phyloP scores from a whole-genome alignment of 64 coral and sea anemone genomes.

The Montipora efflorescens region DNA sequence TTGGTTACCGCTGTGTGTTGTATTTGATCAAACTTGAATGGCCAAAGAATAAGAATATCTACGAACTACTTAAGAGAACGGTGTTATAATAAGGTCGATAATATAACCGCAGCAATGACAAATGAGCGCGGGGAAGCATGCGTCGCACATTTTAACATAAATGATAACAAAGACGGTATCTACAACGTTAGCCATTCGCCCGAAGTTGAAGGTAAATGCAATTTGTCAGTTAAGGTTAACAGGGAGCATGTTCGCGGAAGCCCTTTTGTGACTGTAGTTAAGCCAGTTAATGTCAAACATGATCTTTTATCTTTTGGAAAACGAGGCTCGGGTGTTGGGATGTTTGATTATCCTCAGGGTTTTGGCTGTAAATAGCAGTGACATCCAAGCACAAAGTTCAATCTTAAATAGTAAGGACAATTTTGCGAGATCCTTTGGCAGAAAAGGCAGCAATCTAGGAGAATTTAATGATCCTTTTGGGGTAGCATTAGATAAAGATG shows the following conservation, averaged over 20 bases:
- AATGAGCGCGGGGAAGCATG: background rate
- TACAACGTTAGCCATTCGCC: conserved; percentile 46
- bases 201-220: conserved; percentile 23
- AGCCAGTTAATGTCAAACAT: background rate
- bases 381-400: background rate
- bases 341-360: background rate
- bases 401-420: conserved; percentile 22
- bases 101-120: background rate
- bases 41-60: background rate
- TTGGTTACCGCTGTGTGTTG: no score
- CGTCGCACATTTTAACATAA: background rate
- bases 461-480: background rate
- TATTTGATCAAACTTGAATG: no score
- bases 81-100: background rate
- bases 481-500: background rate
- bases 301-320: background rate
- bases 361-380: conserved; percentile 21
- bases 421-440: conserved; percentile 20
- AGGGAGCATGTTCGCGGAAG: background rate
- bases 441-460: background rate
- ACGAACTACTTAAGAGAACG: background rate
- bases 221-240: conserved; percentile 27
- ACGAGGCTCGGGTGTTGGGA: background rate
- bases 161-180: background rate
- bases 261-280: background rate